Base-by-base conservation (phyloP, 2,888 invertebrate genomes). In the Leptura quadrifasciata region DNA sequence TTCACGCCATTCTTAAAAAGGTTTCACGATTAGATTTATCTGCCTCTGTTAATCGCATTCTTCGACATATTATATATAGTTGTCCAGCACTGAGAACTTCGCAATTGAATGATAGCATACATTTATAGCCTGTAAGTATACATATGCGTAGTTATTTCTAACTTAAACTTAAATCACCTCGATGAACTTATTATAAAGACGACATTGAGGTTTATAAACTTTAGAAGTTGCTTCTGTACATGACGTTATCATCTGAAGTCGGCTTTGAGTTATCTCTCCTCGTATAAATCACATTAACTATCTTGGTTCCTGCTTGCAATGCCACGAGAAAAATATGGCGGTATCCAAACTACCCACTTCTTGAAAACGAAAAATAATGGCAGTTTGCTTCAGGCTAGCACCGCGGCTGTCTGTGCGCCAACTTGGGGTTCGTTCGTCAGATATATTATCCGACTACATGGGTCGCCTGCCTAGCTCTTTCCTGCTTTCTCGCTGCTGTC, bases 211-310 rank as follows among this genome's bases (percentile, higher is more conserved):
- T 84, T 86, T 86, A 87, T 86, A 86, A 86, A 87, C 83, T 86
- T 84, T 83, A 84, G 85, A 86, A 87, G 85, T 86, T 84, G 86
- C 86, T 86, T 84, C 87, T 87, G 87, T 84, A 84, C 83, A 83
- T 86, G 87, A 88, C 88, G 87, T 87, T 88, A 88, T 88, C 88
- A 85, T 85, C 84, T 73, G 81, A 83, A 84, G 86, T 84, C 86
- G 85, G 85, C 85, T 85, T 83, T 82, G 82, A 84, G 82, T 85
- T 85, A 85, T 85, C 84, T 84, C 79, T 55, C 80, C 81, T 80
- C 84, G 85, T 84, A 89, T 89, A 89, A 89, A 89, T 89, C 89
- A 88, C 87, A 86, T 87, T 88, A 87, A 86, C 86, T 86, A 86
- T 85, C 85, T 86, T 80, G 78, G 83, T 84, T 84, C 82, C 83